Evolutionary conservation across 1,140 invertebrate species (phyloP), one percentile per base, ranked within the genome.

Genomic region (Dolichoris vasculosae): DNA sequence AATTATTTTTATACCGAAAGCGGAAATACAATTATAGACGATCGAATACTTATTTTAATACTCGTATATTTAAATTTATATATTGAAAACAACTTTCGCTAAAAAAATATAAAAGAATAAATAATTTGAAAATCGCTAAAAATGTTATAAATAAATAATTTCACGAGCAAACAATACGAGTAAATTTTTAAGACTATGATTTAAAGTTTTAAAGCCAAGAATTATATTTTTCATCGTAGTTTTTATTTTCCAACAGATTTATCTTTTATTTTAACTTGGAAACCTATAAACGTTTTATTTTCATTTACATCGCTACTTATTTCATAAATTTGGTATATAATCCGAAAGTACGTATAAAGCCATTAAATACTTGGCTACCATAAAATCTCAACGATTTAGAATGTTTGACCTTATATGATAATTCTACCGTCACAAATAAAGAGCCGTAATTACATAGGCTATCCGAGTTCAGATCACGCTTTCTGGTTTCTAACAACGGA

Each of bases 41-140:
- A 67, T 67, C 15, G 64, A 67, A 32, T 67, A 67, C 11, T 51
- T 67, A 35, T 67, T 69, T 38, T 38, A 59, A 69, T 67, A 69
- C 3, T 38, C 0, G 20, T 69, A 23, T 38, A 69, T 38, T 4
- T 15, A 38, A n/a, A 13, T 38, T 69, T 69, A 0, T 69, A 69
- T 69, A 15, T 30, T 9, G 2, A 26, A 11, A 17, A n/a, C 13
- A 67, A 67, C 64, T 67, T 67, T 67, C 64, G 15, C 64, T 38
- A 38, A 20, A 38, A 69, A 69, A 69, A 20, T 69, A 69, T 38
- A 38, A 38, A 69, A 69, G 0, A 38, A 0, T 23, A 69, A 4
- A 23, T 69, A 30, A 20, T 69, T 69, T 67, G 9, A 32, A 67
- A 67, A 67, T 67, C 64, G 15, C n/a, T 67, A 32, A 67, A 67